Evolutionary conservation across 2,888 invertebrate genomes (phyloP).

Genomic region (Perithous albicinctus): DNA sequence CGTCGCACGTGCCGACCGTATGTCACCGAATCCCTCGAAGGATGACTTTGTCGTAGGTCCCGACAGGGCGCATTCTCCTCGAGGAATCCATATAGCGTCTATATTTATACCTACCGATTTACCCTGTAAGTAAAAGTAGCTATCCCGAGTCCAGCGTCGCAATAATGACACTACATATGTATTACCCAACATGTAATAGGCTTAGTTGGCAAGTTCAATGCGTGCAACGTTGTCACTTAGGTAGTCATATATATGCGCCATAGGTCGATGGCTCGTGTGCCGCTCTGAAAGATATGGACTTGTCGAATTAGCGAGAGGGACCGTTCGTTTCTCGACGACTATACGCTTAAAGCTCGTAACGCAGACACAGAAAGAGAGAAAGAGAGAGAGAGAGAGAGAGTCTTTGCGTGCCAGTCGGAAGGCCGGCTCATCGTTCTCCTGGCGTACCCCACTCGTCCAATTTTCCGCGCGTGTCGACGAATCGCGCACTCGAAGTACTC

Average conservation of each 20-base stretch:
- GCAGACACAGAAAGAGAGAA: background rate
- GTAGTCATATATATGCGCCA: slow-evolving; percentile 2
- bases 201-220: slow-evolving; percentile 9
- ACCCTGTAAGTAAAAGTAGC: background rate
- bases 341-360: background rate
- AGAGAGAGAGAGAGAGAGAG: background rate
- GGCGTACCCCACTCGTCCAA: slow-evolving; percentile 55
- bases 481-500: slow-evolving; percentile 65
- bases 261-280: slow-evolving; percentile 35
- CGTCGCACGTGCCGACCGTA: slow-evolving; percentile 78
- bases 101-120: slow-evolving; percentile 1
- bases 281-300: slow-evolving; percentile 22
- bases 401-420: slow-evolving; percentile 23
- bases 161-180: background rate
- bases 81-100: slow-evolving; percentile 1
- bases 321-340: slow-evolving; percentile 33
- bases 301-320: slow-evolving; percentile 41
- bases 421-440: background rate
- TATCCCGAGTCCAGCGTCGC: background rate
- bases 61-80: slow-evolving; percentile 11
- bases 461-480: slow-evolving; percentile 73
- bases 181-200: slow-evolving; percentile 14
- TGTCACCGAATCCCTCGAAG: slow-evolving; percentile 71
- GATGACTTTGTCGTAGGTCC: slow-evolving; percentile 62
- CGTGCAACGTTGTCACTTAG: slow-evolving; percentile 3